Evolutionary conservation across 1,140 invertebrate genomes (phyloP).

Genomic region (Scaptomyza pallida): DNA sequence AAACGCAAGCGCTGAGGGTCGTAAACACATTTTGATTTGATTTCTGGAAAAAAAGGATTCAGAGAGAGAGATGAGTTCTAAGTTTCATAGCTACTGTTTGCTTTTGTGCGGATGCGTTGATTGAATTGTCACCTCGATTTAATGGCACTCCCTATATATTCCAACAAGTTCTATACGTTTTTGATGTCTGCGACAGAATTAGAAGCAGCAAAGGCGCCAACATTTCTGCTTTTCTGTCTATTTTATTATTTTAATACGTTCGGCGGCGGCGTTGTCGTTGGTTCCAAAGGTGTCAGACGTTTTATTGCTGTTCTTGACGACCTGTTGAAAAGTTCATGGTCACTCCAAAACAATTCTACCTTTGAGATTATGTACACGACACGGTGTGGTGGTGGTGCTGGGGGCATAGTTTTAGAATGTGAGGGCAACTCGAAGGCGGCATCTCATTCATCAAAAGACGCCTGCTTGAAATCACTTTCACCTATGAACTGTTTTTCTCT

Average conservation of each 20-base stretch:
- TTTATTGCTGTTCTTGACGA: constrained; percentile 68
- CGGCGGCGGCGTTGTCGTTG: background rate
- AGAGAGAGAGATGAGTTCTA: too few species aligned
- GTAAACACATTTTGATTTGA: constrained; percentile 80
- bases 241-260: constrained; percentile 32
- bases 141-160: constrained; percentile 40
- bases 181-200: constrained; percentile 58
- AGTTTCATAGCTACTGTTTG: constrained; percentile 31
- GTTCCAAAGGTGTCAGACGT: constrained; percentile 75
- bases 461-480: constrained; percentile 27
- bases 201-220: constrained; percentile 54
- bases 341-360: constrained; percentile 42
- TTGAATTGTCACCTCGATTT: constrained; percentile 80
- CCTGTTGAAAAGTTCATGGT: constrained; percentile 79
- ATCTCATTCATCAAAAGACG: constrained; percentile 17
- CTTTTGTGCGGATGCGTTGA: constrained; percentile 63
- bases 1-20: constrained; percentile 37
- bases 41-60: constrained; percentile 68
- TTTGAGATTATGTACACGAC: constrained; percentile 21
- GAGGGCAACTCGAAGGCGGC: background rate
- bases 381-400: too few species aligned
- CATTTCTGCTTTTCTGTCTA: constrained; percentile 18
- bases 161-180: constrained; percentile 42
- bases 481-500: background rate
- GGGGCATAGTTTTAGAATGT: background rate